Conservation (phyloP, 2,113 vertebrate genomes). For the Phaetusa simplex region DNA sequence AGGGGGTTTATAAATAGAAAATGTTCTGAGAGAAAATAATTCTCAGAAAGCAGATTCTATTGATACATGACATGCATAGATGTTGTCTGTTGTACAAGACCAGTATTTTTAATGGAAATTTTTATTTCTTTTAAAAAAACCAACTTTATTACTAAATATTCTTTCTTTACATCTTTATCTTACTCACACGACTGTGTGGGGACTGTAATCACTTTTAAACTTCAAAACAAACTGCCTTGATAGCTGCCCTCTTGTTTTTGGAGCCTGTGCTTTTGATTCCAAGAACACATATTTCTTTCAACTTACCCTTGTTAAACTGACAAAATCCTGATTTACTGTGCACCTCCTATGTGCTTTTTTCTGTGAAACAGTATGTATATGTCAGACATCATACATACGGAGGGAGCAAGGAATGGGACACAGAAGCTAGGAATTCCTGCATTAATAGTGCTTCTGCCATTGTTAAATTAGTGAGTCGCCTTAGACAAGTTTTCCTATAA, state of each 20-base stretch:
- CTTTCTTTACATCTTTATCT: not conserved
- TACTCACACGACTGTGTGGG: not conserved
- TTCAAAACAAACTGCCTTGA: not conserved
- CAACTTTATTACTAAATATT: not conserved
- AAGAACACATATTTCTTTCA: not conserved
- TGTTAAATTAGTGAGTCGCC: not conserved
- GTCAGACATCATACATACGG: not conserved
- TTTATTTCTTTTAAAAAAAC: not conserved
- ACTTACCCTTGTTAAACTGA: not conserved
- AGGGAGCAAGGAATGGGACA: not conserved
- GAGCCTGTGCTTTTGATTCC: not conserved
- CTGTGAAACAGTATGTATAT: not conserved
- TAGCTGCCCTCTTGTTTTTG: not conserved
- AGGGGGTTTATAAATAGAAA: slow-evolving; percentile 72
- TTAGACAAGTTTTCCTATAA: not conserved
- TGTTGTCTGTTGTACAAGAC: not conserved
- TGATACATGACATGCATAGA: not conserved
- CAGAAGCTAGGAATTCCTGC: not conserved
- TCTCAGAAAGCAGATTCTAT: slow-evolving; percentile 45
- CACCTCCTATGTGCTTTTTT: not conserved
- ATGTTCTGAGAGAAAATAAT: slow-evolving; percentile 46
- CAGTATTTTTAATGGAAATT: not conserved
- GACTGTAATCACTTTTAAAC: not conserved
- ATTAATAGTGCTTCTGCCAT: not conserved
- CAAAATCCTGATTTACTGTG: not conserved